Base-by-base conservation (phyloP, 2,888 invertebrate genomes). In the Megalurothrips usitatus region DNA sequence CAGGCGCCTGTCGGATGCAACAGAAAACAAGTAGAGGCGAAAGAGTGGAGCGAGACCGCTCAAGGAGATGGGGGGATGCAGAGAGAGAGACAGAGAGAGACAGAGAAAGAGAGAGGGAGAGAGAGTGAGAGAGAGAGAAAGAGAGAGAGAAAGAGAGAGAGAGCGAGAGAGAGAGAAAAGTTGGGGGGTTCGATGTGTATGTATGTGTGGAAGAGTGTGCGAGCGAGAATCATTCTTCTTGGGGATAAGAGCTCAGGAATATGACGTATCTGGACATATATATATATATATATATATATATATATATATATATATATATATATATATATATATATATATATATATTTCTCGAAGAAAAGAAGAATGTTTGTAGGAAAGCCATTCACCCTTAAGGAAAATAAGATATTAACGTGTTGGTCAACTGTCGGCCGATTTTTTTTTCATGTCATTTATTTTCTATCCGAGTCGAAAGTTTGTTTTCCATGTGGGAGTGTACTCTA, bases 261-360 rank as follows among this genome's bases (percentile, higher is more conserved):
- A 68, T 52, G 23, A 58, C n/a, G 26, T 49, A 4, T 80, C n/a
- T 80, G 28, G 26, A 11, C n/a, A n/a, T n/a, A n/a, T n/a, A n/a
- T n/a, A n/a, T n/a, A n/a, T n/a, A n/a, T n/a, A n/a, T n/a, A n/a
- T n/a, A n/a, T n/a, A n/a, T n/a, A n/a, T n/a, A n/a, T n/a, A n/a
- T n/a, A n/a, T n/a, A n/a, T n/a, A n/a, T n/a, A n/a, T n/a, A n/a
- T n/a, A n/a, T n/a, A n/a, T n/a, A n/a, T n/a, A n/a, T n/a, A n/a
- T n/a, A n/a, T n/a, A n/a, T 23, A 48, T 80, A 43, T 47, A 75
- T 68, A 17, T 43, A 43, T 43, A 79, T 79, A 79, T 47, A n/a
- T 68, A 23, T 80, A 19, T 49, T 2, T 43, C 34, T 6, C 6
- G 34, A 43, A 43, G 34, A 43, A 43, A 43, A 43, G 34, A 43